Conservation (phyloP, 2,113 vertebrate species). For the Daboia siamensis region DNA sequence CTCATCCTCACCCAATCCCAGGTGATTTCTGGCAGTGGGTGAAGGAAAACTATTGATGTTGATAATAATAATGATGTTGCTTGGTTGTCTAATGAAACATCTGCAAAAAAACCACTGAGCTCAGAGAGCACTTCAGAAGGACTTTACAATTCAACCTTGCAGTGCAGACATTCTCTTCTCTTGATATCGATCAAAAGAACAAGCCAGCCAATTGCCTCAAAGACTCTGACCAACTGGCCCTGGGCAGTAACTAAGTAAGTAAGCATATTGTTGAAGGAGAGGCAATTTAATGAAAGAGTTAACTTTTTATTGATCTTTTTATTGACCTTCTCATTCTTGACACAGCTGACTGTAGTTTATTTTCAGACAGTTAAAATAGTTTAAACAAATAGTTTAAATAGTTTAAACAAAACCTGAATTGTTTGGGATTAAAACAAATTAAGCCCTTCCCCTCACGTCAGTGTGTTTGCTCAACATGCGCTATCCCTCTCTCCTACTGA, state of each 20-base stretch:
- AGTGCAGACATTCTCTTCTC: background rate
- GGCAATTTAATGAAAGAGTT: background rate
- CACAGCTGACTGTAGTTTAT: background rate
- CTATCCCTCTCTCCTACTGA: background rate
- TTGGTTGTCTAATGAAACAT: background rate
- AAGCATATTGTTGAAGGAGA: background rate
- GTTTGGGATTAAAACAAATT: background rate
- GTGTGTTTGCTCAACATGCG: background rate
- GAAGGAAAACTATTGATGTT: background rate
- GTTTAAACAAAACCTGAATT: background rate
- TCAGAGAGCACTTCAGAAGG: background rate
- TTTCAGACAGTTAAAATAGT: background rate
- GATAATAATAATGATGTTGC: background rate
- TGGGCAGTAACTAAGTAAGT: background rate
- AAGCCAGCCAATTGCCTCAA: background rate
- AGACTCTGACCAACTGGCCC: background rate
- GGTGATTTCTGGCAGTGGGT: background rate
- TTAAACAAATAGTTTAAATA: background rate
- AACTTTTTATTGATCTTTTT: background rate
- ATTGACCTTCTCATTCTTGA: background rate
- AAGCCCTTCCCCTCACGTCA: background rate
- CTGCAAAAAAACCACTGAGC: background rate
- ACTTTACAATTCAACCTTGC: background rate
- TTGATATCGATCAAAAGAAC: background rate
- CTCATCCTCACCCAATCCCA: background rate